Evolutionary conservation across 2,888 invertebrate species (phyloP).

Genomic region (Thysanoteuthis rhombus): DNA sequence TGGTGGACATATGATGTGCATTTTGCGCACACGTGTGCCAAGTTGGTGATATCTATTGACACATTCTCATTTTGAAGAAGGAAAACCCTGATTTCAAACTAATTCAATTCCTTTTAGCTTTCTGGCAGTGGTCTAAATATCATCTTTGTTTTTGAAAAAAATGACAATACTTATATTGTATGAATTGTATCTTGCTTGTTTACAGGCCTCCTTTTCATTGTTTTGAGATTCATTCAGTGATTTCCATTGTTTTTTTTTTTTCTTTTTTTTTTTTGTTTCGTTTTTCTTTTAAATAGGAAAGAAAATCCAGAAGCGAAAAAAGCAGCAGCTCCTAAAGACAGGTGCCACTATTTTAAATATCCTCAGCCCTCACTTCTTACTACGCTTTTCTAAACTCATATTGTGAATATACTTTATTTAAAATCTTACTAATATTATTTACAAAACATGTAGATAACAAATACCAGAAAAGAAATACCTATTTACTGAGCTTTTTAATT

Average conservation of each 20-base stretch:
- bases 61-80: background rate
- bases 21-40: background rate
- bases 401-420: background rate
- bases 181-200: background rate
- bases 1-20: background rate
- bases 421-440: too few species aligned
- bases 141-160: too few species aligned
- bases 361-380: background rate
- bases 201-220: background rate
- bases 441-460: too few species aligned
- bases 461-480: too few species aligned
- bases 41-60: background rate
- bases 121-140: too few species aligned
- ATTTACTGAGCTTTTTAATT: too few species aligned
- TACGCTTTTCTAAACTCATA: background rate
- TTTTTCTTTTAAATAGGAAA: conserved; percentile 16
- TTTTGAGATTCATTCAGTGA: background rate
- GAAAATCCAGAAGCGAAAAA: conserved; percentile 25
- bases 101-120: background rate
- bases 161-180: background rate
- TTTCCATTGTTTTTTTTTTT: background rate
- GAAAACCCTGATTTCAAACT: background rate
- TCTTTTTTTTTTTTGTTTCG: background rate
- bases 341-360: conserved; percentile 2
- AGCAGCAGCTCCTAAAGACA: conserved; percentile 26